These are phyloP conservation scores for Trichomycterus rosablanca DNA, from an alignment of 2,113 vertebrate genomes.

Conservation along the genomic window DNA sequence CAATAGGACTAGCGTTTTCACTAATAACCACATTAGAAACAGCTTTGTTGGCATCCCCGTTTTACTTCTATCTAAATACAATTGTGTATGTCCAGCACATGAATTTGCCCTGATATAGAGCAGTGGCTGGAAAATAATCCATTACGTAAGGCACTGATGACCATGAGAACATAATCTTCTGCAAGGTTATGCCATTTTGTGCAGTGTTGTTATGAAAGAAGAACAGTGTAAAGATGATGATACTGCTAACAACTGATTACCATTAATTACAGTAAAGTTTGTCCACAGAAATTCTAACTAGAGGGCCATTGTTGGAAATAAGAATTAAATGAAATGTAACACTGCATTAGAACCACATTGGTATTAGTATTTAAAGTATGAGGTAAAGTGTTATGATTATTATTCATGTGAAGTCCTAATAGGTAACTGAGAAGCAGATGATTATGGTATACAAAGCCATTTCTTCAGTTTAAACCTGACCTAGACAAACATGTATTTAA, in stretches of 20 bases:
- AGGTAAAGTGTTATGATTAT: too few species aligned
- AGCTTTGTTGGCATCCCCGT: not conserved
- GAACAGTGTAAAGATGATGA: not conserved
- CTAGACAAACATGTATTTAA: too few species aligned
- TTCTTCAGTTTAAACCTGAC: too few species aligned
- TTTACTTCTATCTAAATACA: constrained; percentile 1
- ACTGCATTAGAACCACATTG: too few species aligned
- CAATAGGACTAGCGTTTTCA: not conserved
- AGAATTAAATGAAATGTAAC: too few species aligned
- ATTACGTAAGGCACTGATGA: constrained; percentile 23
- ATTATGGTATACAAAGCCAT: too few species aligned
- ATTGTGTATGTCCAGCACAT: not conserved
- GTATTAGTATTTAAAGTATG: too few species aligned
- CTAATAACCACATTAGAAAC: not conserved
- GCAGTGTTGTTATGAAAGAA: constrained; percentile 1
- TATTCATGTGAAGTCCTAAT: too few species aligned
- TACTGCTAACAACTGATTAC: not conserved
- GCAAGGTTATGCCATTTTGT: constrained; percentile 10
- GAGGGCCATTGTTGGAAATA: too few species aligned
- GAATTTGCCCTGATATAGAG: constrained; percentile 9
- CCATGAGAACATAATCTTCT: constrained; percentile 16
- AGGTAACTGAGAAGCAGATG: too few species aligned
- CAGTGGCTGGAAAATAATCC: constrained; percentile 20
- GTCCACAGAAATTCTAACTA: too few species aligned
- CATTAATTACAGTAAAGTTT: not conserved